Base-by-base conservation (phyloP, 2,797 vertebrate genomes). In the Anguilla marmorata region DNA sequence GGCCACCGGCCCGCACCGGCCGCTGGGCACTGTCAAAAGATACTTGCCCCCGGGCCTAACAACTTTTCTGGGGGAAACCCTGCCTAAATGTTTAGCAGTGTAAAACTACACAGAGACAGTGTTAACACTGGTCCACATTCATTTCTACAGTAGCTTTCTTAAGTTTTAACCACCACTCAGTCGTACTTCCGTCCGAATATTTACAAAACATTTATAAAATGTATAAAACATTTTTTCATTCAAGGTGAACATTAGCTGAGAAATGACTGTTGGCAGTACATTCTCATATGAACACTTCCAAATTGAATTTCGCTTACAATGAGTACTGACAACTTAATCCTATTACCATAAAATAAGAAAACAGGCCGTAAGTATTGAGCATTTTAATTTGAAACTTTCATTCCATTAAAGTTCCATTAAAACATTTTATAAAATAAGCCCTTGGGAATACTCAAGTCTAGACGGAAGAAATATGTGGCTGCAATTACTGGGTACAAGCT, bases 391-490 rank as follows among this genome's bases (percentile, higher is more conserved):
- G 11, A 33, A 74, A 74, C 69, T 74, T 74, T 33, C n/a, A 74
- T 33, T 74, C 21, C 63, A 66, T n/a, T n/a, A 66, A 66, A 66
- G 14, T 30, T n/a, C 21, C 63, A 27, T 66, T 66, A 74, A 74
- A 74, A 74, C 11, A 3, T 30, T 80, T 80, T 80, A 80, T 85
- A 93, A 92, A 95, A 91, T 91, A 86, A 89, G 93, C 93, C 72
- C 48, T 24, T 16, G 1, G 87, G 87, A 91, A 86, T 80, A 93
- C 66, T 91, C 88, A 91, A 92, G 93, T 94, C 92, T 93, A 94
- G 93, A 94, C 93, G 91, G 93, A 93, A 90, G 41, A 86, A 92
- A 93, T 93, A 86, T 91, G 91, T 90, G 91, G 54, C 88, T 87
- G 89, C 52, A 92, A 93, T 93, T 94, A 93, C 63, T 1, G 69